Base-by-base conservation (phyloP, 2,113 vertebrate species). In the Notiomystis cincta region DNA sequence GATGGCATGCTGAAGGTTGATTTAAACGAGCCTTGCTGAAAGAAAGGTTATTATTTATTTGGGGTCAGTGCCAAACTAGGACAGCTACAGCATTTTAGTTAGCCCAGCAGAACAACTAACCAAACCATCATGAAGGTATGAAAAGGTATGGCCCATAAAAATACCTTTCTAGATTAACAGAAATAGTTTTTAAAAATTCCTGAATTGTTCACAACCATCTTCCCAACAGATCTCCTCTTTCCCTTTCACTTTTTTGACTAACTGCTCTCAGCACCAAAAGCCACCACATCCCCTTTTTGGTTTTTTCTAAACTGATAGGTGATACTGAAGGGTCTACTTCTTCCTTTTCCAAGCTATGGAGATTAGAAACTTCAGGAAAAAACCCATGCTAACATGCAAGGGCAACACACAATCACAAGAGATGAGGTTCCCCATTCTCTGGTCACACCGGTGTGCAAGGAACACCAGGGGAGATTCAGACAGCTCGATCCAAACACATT, bases 301-400 rank as follows among this genome's bases (percentile, higher is more conserved):
- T 3, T 45, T 51, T 73, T 77, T 87, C n/a, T 37, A 8, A 90
- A 61, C n/a, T 27, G n/a, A 38, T 0, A 38, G 13, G 9, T 9
- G 27, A 65, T 33, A 65, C 8, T 28, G 14, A 61, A 70, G 5
- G 13, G 16, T 40, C 22, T 12, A 24, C 12, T 44, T 47, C 45
- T 70, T 69, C 44, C 30, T 82, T 53, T 89, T 72, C 47, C 31
- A 60, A 51, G 10, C 15, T 42, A 24, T 6, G 44, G 47, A 35
- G 19, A 51, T 19, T 6, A 60, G 62, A 89, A 89, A 27, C 33
- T 42, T 71, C 44, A 50, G 35, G 8, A 18, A n/a, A 65, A 73
- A 48, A 2, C 0, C 1, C 66, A 79, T 0, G 0, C 16, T 47
- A 40, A 73, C 0, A 0, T 5, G 8, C 15, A 73, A 70, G 13